These are phyloP conservation scores for Campodea augens DNA, from an alignment of 1,140 invertebrate species.

Conservation along the genomic window DNA sequence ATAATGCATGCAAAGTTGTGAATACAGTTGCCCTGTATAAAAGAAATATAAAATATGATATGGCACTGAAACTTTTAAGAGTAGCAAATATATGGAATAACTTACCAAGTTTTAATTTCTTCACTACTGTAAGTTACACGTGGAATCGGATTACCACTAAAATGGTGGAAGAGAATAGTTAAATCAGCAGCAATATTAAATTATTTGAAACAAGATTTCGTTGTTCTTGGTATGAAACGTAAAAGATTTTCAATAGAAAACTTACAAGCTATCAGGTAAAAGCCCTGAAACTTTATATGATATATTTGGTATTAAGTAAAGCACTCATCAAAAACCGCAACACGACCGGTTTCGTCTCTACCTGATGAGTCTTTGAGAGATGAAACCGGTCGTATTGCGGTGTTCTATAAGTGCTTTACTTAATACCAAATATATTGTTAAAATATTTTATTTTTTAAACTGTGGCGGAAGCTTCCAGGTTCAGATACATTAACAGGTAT, in stretches of 20 bases:
- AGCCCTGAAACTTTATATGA: no score
- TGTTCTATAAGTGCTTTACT: no score
- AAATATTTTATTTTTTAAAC: no score
- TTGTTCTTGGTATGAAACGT: background rate
- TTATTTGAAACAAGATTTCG: constrained; percentile 1
- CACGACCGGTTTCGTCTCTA: no score
- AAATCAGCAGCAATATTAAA: constrained; percentile 7
- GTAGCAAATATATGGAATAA: constrained; percentile 9
- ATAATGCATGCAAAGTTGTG: constrained; percentile 72
- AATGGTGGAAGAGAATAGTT: constrained; percentile 19
- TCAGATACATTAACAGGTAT: no score
- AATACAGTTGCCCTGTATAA: constrained; percentile 72
- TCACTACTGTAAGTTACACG: constrained; percentile 78
- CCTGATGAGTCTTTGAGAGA: no score
- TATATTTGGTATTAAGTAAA: no score
- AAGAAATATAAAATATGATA: constrained; percentile 7
- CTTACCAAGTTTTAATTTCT: constrained; percentile 88
- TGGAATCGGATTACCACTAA: constrained; percentile 81
- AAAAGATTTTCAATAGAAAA: background rate
- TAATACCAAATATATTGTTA: no score
- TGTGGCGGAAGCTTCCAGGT: no score
- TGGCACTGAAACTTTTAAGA: constrained; percentile 2
- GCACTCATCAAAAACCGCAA: no score
- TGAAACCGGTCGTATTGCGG: no score
- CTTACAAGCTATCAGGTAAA: no score